Conservation (phyloP, 2,797 vertebrate genomes). For the Tenualosa ilisha region DNA sequence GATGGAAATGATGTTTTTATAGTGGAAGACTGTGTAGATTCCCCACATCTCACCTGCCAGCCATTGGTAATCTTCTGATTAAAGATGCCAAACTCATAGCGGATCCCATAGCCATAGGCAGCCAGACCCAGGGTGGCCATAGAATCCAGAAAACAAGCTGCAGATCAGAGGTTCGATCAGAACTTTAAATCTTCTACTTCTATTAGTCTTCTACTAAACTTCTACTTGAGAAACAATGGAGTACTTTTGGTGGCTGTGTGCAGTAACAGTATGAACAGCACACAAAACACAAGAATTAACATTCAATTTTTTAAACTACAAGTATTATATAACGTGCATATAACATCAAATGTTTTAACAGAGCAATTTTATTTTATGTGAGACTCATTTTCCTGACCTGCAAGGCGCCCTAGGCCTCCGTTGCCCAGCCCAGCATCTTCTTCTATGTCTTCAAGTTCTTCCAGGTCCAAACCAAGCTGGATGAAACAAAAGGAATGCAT, state of each 20-base stretch:
- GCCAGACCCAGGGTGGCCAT: conserved; percentile 85
- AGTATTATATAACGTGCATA: not conserved
- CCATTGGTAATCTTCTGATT: conserved; percentile 83
- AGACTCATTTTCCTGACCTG: conserved; percentile 68
- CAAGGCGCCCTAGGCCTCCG: conserved; percentile 87
- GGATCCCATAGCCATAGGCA: conserved; percentile 85
- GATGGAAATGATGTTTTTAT: no score
- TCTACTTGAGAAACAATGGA: no score
- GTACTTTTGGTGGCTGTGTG: no score
- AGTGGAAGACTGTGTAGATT: not conserved
- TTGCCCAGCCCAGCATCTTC: conserved; percentile 90
- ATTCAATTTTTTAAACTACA: not conserved
- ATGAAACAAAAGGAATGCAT: conserved; percentile 28
- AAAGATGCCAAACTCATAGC: conserved; percentile 88
- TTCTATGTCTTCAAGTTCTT: conserved; percentile 89
- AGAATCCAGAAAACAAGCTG: conserved; percentile 87
- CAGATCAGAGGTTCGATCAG: conserved; percentile 34
- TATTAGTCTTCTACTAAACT: no score
- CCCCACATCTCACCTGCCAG: conserved; percentile 77
- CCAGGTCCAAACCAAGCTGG: conserved; percentile 89
- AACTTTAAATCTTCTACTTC: not conserved
- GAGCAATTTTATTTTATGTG: no score
- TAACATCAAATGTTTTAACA: no score
- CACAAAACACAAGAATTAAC: not conserved
- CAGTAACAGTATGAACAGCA: not conserved